Percentiles rank a stretch among this genome's conserved stretches.
These are phyloP conservation scores for Plebejus argus DNA, from an alignment of 2,888 invertebrate genomes.

Conservation along the genomic window DNA sequence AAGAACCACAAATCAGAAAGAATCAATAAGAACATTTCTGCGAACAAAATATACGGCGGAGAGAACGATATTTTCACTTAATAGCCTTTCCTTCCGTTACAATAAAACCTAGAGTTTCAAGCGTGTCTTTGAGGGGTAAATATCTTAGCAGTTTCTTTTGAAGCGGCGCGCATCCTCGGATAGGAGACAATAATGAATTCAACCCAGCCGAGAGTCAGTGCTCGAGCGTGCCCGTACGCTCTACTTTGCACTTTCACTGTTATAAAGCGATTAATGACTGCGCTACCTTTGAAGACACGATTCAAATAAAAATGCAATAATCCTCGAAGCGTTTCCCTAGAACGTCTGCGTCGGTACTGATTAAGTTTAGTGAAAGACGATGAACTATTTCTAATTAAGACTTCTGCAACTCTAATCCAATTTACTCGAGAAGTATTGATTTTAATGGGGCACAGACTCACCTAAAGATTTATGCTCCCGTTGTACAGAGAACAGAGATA, in stretches of 20 bases:
- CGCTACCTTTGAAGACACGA: conserved; percentile 61
- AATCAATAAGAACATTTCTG: conserved; percentile 13
- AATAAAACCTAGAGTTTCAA: conserved; percentile 60
- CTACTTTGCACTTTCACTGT: conserved; percentile 71
- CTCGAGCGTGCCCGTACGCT: conserved; percentile 66
- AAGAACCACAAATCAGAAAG: conserved; percentile 8
- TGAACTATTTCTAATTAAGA: conserved; percentile 35
- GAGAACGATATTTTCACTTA: conserved; percentile 26
- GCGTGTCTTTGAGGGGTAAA: conserved; percentile 52
- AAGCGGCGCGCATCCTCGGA: conserved; percentile 62
- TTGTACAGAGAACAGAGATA: background rate
- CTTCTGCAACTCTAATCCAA: conserved; percentile 50
- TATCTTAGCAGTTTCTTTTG: conserved; percentile 72
- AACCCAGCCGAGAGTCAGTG: conserved; percentile 54
- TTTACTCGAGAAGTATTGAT: conserved; percentile 23
- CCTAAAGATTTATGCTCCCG: background rate
- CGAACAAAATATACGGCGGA: conserved; percentile 22
- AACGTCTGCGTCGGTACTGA: conserved; percentile 22
- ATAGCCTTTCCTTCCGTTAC: conserved; percentile 37
- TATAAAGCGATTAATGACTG: conserved; percentile 74
- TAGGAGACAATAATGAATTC: conserved; percentile 76
- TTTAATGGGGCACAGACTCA: conserved; percentile 9
- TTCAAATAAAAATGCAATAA: conserved; percentile 57
- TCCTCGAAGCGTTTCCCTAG: conserved; percentile 19
- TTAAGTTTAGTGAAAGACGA: conserved; percentile 30